Evolutionary conservation across 2,113 vertebrate genomes (phyloP), one percentile per base, ranked within the genome.

Genomic region (Myotis lucifugus): DNA sequence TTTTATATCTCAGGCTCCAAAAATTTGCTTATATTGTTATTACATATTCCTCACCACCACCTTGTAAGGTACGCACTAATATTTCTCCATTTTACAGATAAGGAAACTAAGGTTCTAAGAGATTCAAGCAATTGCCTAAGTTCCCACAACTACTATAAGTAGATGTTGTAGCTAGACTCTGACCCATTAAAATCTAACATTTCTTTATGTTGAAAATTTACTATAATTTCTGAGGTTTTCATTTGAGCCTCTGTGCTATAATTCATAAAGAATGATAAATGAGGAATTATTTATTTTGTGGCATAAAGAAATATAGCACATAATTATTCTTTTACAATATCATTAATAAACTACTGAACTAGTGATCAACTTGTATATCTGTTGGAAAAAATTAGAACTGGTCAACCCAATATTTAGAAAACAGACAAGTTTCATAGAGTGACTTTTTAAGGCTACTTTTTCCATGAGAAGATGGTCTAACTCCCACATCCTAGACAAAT

Each of bases 231-330:
- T 87, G 18, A 93, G 70, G 40, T 52, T 97, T 94, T 89, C 23
- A 70, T 84, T 96, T 94, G 72, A 73, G 88, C 37, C n/a, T 85
- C 90, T 97, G 85, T 40, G 72, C 86, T 70, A 74, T 82, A 97
- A 95, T 93, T 95, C 48, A 94, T 94, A 91, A 56, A 81, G 69
- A 59, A 42, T 95, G 82, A 97, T 88, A 95, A 97, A 91, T 86
- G 70, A 94, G 84, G 50, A 91, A 97, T 96, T 85, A 98, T 84
- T 67, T 8, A 87, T 95, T 93, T 93, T 95, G 90, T 94, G 85
- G 52, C 87, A 92, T 85, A 96, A 96, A 69, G 91, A 97, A 97
- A 95, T 32, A 94, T 37, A 85, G 29, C 79, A 92, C 23, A 96
- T 90, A 96, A 32, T 96, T 78, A 96, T 96, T 79, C 78, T 92